A percentile compares a stretch with the other conserved stretches of the same genome.
Evolutionary conservation across 2,113 vertebrate genomes (phyloP).

Genomic region (Myanophis thanlyinensis): DNA sequence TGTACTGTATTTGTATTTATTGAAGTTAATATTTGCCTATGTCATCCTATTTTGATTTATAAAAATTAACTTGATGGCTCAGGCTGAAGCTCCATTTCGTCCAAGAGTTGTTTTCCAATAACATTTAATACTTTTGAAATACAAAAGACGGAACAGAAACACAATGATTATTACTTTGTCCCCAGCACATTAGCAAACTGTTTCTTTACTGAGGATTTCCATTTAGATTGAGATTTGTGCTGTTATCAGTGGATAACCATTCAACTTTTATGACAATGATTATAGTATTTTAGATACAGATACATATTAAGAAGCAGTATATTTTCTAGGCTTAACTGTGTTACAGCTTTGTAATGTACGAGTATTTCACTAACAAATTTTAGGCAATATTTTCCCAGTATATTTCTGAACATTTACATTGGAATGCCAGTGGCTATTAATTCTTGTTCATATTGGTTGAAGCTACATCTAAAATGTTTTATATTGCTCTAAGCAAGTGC

Average conservation of each 20-base stretch:
- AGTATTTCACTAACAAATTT: neutral
- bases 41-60: neutral
- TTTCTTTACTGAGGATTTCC: neutral
- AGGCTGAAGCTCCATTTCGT: neutral
- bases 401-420: neutral
- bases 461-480: slow-evolving; percentile 9
- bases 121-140: neutral
- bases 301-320: neutral
- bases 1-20: neutral
- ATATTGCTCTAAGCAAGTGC: slow-evolving; percentile 52
- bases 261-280: neutral
- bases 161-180: neutral
- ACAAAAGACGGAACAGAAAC: neutral
- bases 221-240: neutral
- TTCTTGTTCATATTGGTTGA: slow-evolving; percentile 25
- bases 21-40: neutral
- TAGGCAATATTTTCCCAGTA: slow-evolving; percentile 41
- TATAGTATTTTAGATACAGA: slow-evolving; percentile 25
- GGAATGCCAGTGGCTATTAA: slow-evolving; percentile 8
- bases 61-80: neutral
- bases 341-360: slow-evolving; percentile 8
- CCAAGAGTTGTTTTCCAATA: neutral
- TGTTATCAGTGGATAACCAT: neutral
- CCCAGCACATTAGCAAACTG: neutral
- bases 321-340: neutral